Conservation (phyloP, 2,888 invertebrate species). For the Spatulosminthurus flaviceps region DNA sequence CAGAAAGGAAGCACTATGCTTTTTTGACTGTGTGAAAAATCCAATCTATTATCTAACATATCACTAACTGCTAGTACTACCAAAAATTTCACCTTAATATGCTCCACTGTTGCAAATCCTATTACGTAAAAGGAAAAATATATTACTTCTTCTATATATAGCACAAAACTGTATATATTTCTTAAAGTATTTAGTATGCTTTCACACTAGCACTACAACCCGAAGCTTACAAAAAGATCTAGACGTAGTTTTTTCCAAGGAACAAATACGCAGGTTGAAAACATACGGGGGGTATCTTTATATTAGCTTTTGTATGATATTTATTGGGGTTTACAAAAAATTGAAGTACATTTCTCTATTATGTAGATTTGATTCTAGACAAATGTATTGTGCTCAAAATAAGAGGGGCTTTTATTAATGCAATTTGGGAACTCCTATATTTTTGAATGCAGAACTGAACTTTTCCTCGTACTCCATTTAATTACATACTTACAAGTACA, state of each 20-base stretch:
- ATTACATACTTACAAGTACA: no score
- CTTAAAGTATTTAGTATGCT: neutral
- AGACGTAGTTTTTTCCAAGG: neutral
- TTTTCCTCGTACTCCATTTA: neutral
- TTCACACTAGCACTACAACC: neutral
- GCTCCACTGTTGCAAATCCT: neutral
- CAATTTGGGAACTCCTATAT: neutral
- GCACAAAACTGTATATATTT: neutral
- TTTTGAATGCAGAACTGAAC: neutral
- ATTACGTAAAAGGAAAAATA: neutral
- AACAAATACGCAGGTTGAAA: neutral
- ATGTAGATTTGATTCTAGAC: neutral
- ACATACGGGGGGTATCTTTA: neutral
- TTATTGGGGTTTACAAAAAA: neutral
- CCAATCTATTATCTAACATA: neutral
- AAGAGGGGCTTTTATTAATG: no score
- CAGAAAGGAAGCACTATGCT: neutral
- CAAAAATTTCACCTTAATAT: neutral
- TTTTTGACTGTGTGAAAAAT: neutral
- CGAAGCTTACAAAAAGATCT: no score
- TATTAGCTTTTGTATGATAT: constrained; percentile 6
- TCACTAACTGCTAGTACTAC: neutral
- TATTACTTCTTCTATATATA: no score
- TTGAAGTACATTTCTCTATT: neutral
- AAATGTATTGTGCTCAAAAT: neutral